Conservation (phyloP, 2,113 vertebrate genomes). For the Otocyon megalotis region DNA sequence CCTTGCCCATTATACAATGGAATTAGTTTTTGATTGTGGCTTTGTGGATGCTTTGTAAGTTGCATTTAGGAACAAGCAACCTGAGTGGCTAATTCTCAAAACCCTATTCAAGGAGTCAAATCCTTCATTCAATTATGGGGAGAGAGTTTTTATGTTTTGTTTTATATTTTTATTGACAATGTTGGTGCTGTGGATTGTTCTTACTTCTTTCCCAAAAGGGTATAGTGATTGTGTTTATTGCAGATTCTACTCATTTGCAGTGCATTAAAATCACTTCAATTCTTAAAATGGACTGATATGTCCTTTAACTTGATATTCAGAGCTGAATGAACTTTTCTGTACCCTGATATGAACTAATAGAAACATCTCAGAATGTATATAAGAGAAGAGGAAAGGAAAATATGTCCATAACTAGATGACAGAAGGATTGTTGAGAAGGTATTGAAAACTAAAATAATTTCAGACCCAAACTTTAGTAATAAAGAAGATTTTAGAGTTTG, state of each 20-base stretch:
- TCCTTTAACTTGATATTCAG: conserved; percentile 43
- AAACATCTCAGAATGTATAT: conserved; percentile 1
- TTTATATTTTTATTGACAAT: neutral
- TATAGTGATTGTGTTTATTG: neutral
- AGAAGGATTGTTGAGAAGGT: neutral
- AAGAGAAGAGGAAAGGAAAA: neutral
- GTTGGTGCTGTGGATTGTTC: neutral
- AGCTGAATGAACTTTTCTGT: neutral
- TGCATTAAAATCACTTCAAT: neutral
- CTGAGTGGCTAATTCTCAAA: neutral
- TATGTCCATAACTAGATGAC: neutral
- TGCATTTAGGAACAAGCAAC: neutral
- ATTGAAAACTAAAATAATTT: neutral
- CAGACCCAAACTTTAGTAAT: neutral
- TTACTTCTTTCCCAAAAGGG: neutral
- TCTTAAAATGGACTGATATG: neutral
- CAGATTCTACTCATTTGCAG: neutral
- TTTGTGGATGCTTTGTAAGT: conserved; percentile 38
- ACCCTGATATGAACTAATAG: neutral
- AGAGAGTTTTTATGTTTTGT: neutral
- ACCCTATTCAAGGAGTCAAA: neutral
- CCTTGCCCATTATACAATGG: neutral
- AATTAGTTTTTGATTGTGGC: neutral
- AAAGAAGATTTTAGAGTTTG: neutral
- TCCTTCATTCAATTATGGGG: neutral